These are phyloP conservation scores for Pharmacophagus antenor DNA, from an alignment of 2,888 invertebrate species.

Conservation along the genomic window DNA sequence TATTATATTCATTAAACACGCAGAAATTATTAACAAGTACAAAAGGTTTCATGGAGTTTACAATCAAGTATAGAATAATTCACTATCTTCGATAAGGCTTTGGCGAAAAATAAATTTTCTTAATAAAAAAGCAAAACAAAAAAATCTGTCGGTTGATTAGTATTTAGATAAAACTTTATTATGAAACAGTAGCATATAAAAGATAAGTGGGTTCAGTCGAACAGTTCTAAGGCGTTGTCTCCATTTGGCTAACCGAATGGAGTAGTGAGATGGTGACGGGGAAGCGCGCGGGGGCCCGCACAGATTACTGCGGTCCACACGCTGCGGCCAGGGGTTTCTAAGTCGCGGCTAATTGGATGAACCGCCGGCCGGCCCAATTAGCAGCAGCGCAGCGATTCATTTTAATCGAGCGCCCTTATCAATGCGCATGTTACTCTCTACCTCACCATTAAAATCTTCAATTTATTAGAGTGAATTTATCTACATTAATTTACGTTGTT, in stretches of 20 bases:
- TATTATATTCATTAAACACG: no score
- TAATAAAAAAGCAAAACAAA: no score
- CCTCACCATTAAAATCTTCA: constrained; percentile 14
- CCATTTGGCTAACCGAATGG: constrained; percentile 10
- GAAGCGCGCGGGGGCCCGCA: constrained; percentile 29
- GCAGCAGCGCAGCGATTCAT: constrained; percentile 74
- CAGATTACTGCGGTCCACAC: constrained; percentile 60
- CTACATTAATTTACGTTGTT: not conserved
- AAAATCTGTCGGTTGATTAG: not conserved
- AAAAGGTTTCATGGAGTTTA: no score
- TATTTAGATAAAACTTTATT: no score
- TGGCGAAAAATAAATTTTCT: no score
- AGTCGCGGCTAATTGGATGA: constrained; percentile 79
- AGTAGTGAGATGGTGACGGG: constrained; percentile 5
- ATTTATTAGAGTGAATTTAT: not conserved
- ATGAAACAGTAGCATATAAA: no score
- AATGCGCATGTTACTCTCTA: constrained; percentile 44
- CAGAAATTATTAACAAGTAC: no score
- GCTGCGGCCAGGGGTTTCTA: constrained; percentile 71
- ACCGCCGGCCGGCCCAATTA: constrained; percentile 69
- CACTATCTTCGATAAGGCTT: no score
- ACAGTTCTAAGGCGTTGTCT: constrained; percentile 2
- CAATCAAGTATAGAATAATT: no score
- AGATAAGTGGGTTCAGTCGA: constrained; percentile 42
- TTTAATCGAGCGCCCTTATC: constrained; percentile 76